Evolutionary conservation across 2,113 vertebrate species (phyloP), one percentile per base, ranked within the genome.

Genomic region (Zeus faber): DNA sequence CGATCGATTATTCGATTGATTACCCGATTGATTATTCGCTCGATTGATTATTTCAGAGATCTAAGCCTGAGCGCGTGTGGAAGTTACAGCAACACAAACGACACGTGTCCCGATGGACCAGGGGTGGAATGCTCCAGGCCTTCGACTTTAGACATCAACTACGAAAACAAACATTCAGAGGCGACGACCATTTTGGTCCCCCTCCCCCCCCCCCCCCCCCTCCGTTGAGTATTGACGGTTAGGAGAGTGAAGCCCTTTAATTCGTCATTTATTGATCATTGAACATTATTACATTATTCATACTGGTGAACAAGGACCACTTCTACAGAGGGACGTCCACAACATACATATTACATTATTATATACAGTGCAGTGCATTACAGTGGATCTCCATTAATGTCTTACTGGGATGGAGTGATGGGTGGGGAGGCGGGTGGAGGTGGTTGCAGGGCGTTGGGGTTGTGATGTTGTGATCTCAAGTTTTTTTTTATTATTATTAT

Each of bases 301-400:
- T 87, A 87, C 80, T 70, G 74, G 83, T 87, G 82, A 87, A 85
- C 85, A 87, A 86, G 67, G 85, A 86, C 82, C 85, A 87, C 83
- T 86, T 86, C 75, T 85, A 87, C 85, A 83, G 82, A 85, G 75
- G 85, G 83, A 87, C 79, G 79, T 87, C 82, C 83, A 87, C 85
- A 70, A 87, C 85, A 86, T 85, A 86, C 85, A 87, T 87, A 76
- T 86, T 83, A 85, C 85, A 85, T 85, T 78, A 78, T 85, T 87
- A 87, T 87, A 86, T 87, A 87, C 85, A 87, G 77, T 86, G 85
- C 82, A 82, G 85, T 87, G 83, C 82, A 87, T 83, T 86, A 86
- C 83, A 80, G 82, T 85, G 83, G 70, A 70, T 87, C 65, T 54
- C 79, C 84, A 87, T 76, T 84, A 76, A 82, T 79, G 73, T 82